Conservation (phyloP, 2,113 vertebrate species). For the Girardinichthys multiradiatus region DNA sequence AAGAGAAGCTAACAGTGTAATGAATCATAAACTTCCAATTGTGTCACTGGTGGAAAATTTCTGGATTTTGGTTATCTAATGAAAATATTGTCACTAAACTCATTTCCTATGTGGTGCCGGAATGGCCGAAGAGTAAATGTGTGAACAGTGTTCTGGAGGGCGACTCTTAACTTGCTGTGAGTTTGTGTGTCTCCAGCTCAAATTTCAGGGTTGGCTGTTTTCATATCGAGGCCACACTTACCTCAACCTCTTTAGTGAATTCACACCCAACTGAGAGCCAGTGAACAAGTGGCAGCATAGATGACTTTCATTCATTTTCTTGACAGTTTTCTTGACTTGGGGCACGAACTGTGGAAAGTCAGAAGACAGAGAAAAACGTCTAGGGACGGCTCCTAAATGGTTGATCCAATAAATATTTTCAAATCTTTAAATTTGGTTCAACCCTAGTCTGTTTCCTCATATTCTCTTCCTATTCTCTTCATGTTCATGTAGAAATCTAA, state of each 20-base stretch:
- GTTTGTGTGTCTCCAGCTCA: slow-evolving; percentile 73
- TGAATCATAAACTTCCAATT: slow-evolving; percentile 81
- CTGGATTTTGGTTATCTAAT: slow-evolving; percentile 84
- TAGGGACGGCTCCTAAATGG: neutral
- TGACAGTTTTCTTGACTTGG: slow-evolving; percentile 13
- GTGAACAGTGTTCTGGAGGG: slow-evolving; percentile 82
- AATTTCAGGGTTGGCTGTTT: slow-evolving; percentile 82
- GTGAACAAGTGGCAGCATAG: slow-evolving; percentile 45
- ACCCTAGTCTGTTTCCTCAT: neutral
- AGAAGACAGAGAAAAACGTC: slow-evolving; percentile 9
- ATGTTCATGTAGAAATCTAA: neutral
- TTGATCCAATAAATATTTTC: slow-evolving; percentile 16
- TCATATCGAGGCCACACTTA: slow-evolving; percentile 75
- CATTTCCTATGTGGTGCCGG: slow-evolving; percentile 87
- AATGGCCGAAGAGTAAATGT: slow-evolving; percentile 81
- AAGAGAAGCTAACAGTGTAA: slow-evolving; percentile 60
- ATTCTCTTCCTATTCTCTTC: too few species aligned
- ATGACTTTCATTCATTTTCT: slow-evolving; percentile 35
- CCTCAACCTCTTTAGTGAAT: slow-evolving; percentile 69
- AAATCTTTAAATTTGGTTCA: slow-evolving; percentile 5
- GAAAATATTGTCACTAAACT: slow-evolving; percentile 89
- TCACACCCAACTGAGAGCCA: slow-evolving; percentile 41
- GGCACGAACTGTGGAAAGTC: neutral
- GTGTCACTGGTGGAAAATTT: slow-evolving; percentile 79
- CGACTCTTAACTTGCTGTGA: slow-evolving; percentile 60